Conservation (phyloP, 1,140 invertebrate genomes). For the Ctenoplectra terminalis region DNA sequence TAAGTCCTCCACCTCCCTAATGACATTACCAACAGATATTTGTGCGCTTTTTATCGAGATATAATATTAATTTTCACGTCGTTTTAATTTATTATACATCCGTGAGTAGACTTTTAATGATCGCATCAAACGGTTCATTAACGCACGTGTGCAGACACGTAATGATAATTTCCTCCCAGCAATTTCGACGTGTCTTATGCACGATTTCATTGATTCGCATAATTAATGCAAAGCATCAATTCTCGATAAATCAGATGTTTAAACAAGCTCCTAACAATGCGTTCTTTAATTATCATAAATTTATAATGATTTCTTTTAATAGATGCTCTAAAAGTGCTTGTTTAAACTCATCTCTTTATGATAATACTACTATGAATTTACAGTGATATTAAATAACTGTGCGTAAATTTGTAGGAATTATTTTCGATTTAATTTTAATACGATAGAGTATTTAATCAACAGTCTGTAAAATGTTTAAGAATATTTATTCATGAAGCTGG, state of each 20-base stretch:
- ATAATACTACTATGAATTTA: background rate
- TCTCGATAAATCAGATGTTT: background rate
- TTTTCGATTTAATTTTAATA: too few species aligned
- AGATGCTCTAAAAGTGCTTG: background rate
- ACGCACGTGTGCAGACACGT: background rate
- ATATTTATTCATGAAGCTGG: too few species aligned
- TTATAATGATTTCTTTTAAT: too few species aligned
- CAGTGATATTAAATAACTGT: too few species aligned
- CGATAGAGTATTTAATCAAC: too few species aligned
- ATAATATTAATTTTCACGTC: background rate
- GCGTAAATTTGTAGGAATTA: too few species aligned
- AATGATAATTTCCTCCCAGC: background rate
- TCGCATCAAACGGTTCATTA: background rate
- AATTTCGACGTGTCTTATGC: background rate
- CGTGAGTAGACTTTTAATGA: background rate
- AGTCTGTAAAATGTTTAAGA: too few species aligned
- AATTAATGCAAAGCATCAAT: background rate
- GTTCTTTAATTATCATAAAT: background rate
- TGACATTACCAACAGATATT: background rate
- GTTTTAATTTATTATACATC: background rate
- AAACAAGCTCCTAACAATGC: background rate
- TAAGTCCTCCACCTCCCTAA: too few species aligned
- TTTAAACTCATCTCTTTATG: background rate
- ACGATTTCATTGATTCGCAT: background rate
- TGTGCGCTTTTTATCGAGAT: background rate